A percentile compares a stretch with the other conserved stretches of the same genome.
These are phyloP conservation scores for Nothobranchius furzeri DNA, from an alignment of 2,113 vertebrate genomes.

Conservation along the genomic window DNA sequence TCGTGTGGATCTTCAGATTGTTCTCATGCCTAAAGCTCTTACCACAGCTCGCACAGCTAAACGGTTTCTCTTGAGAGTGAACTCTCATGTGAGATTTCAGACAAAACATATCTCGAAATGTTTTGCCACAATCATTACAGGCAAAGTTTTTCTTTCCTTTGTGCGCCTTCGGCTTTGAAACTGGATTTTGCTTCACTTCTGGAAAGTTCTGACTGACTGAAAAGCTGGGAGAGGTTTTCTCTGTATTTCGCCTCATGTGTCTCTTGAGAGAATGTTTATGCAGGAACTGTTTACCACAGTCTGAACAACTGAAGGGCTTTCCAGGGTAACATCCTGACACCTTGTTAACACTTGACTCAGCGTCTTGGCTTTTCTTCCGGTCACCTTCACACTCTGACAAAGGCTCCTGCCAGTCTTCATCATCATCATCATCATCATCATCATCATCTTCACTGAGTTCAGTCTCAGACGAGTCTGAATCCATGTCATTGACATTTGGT, in stretches of 20 bases:
- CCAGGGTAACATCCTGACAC: not conserved
- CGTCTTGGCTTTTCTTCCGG: not conserved
- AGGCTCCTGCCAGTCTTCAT: constrained; percentile 12
- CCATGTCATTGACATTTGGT: not conserved
- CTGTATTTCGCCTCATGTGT: constrained; percentile 36
- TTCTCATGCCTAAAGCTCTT: constrained; percentile 28
- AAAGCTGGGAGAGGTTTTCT: constrained; percentile 16
- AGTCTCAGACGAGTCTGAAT: not conserved
- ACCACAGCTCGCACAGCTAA: constrained; percentile 18
- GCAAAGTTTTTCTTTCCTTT: constrained; percentile 21
- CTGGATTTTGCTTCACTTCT: not conserved
- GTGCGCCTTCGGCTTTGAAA: not conserved
- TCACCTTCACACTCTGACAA: not conserved
- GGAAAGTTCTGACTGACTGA: constrained; percentile 7
- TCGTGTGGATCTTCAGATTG: constrained; percentile 22
- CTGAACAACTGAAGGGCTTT: constrained; percentile 20
- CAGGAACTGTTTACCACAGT: constrained; percentile 16
- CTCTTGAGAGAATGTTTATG: constrained; percentile 27
- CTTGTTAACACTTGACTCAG: not conserved
- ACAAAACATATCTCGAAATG: constrained; percentile 4
- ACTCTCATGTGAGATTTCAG: constrained; percentile 15
- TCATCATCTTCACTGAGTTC: not conserved
- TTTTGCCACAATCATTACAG: constrained; percentile 28
- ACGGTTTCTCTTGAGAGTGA: constrained; percentile 16
- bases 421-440: not conserved